These are phyloP conservation scores for Chaitophorus viminalis DNA, from an alignment of 2,888 invertebrate species.

Conservation along the genomic window DNA sequence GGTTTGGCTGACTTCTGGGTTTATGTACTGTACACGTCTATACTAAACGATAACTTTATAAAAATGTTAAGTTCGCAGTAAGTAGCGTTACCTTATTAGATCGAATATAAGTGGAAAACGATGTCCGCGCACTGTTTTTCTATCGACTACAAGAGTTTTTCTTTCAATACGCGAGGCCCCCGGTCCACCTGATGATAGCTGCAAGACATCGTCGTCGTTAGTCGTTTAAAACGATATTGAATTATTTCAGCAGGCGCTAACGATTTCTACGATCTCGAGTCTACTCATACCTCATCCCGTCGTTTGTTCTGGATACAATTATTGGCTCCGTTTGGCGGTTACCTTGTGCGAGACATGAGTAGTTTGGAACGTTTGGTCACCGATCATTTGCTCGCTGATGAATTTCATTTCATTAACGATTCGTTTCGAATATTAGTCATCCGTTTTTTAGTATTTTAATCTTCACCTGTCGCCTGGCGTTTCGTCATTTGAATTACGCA, in stretches of 20 bases:
- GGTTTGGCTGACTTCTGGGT: too few relatives aligned
- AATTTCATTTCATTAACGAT: too few relatives aligned
- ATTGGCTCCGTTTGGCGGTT: neutral
- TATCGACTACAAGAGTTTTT: too few relatives aligned
- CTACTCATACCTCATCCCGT: neutral
- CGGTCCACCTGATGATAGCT: too few relatives aligned
- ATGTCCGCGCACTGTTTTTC: too few relatives aligned
- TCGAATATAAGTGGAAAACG: too few relatives aligned
- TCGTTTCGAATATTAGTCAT: too few relatives aligned
- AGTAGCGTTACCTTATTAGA: too few relatives aligned
- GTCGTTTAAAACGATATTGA: neutral
- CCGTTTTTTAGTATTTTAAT: neutral
- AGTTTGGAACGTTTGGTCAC: neutral
- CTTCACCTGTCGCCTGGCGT: neutral
- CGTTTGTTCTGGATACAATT: neutral
- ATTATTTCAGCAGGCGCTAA: neutral
- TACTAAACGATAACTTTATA: too few relatives aligned
- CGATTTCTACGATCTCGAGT: neutral
- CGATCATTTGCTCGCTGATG: neutral
- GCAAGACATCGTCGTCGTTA: neutral
- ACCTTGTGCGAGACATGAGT: neutral
- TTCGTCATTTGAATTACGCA: neutral
- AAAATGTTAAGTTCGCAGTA: too few relatives aligned
- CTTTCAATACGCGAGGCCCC: too few relatives aligned
- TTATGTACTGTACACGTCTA: too few relatives aligned